Percentiles rank a stretch among this genome's conserved stretches.
These are phyloP conservation scores for Homarus americanus DNA, from an alignment of 1,140 invertebrate species.

Conservation along the genomic window DNA sequence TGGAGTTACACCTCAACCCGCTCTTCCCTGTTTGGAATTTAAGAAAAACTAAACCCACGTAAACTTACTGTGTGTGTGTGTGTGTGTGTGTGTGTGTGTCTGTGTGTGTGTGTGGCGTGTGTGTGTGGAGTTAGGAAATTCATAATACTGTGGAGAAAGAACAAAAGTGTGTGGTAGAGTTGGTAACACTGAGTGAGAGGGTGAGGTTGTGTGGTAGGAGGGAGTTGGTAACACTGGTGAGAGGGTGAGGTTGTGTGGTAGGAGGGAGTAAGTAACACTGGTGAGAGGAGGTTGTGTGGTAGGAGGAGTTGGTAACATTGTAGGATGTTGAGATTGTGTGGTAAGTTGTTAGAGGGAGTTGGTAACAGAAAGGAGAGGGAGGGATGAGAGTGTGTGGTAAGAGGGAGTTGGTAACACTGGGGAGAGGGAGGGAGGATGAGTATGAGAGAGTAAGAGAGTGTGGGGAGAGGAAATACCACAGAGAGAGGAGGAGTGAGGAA, in stretches of 20 bases:
- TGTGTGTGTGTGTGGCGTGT: not conserved
- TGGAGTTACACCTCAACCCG: too few relatives aligned
- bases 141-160: not conserved
- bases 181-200: not conserved
- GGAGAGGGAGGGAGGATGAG: not conserved
- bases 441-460: not conserved
- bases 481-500: not conserved
- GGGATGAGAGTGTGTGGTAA: too few relatives aligned
- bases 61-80: too few relatives aligned
- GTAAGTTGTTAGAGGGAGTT: not conserved
- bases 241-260: not conserved
- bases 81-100: not conserved
- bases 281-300: not conserved
- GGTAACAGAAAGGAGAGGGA: not conserved
- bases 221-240: not conserved
- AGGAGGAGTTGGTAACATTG: not conserved
- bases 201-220: not conserved
- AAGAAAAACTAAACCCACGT: too few relatives aligned
- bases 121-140: not conserved
- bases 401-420: not conserved
- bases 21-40: too few relatives aligned
- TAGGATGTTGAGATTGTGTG: not conserved
- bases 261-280: not conserved
- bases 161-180: not conserved
- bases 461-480: not conserved